Conservation (phyloP, 2,113 vertebrate species). For the Athene noctua region DNA sequence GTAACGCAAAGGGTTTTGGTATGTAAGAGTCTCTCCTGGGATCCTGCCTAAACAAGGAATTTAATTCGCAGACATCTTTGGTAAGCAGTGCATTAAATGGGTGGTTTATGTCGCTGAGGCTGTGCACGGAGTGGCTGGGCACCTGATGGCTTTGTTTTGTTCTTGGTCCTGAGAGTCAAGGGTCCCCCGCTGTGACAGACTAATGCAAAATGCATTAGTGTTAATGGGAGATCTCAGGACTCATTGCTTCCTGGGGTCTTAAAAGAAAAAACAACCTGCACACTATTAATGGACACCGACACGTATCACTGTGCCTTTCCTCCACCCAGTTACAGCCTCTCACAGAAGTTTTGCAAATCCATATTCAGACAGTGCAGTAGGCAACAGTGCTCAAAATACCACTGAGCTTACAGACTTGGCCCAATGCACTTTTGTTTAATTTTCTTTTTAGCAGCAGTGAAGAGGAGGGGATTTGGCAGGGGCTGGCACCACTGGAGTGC, state of each 20-base stretch:
- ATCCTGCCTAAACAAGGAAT: not conserved
- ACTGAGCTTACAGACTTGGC: not conserved
- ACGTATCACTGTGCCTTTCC: rapidly evolving
- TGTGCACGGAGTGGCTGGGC: not conserved
- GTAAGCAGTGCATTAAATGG: not conserved
- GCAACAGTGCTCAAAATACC: not conserved
- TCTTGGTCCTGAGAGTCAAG: not conserved
- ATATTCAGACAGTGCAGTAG: not conserved
- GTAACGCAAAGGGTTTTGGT: not conserved
- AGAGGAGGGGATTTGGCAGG: not conserved
- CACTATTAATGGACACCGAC: not conserved
- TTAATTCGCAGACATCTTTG: not conserved
- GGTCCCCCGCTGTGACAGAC: not conserved
- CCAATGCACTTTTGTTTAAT: not conserved
- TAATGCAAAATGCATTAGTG: slow-evolving; percentile 12
- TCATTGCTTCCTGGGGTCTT: not conserved
- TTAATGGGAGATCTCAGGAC: not conserved
- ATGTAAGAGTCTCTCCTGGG: not conserved
- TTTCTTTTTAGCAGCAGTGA: not conserved
- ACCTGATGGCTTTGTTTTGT: slow-evolving; percentile 5
- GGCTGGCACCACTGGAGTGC: not conserved
- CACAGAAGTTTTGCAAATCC: not conserved
- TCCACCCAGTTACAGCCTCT: rapidly evolving
- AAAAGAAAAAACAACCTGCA: not conserved
- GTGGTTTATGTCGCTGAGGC: not conserved